Conservation (phyloP, 2,888 invertebrate genomes). For the Crossocerus cetratus region DNA sequence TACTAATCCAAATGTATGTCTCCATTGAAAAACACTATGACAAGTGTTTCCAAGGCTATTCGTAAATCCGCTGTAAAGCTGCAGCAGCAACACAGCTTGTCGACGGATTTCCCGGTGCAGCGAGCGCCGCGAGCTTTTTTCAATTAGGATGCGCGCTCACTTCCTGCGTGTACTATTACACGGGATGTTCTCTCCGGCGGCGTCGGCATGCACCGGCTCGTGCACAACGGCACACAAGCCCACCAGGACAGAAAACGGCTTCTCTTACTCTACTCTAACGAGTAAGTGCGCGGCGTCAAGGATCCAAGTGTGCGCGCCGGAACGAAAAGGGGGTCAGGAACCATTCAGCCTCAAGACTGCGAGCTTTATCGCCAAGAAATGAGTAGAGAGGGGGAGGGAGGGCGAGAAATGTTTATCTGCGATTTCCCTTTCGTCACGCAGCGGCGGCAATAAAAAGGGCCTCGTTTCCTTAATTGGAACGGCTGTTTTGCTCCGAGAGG, state of each 20-base stretch:
- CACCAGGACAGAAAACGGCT: too few species aligned
- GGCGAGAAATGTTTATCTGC: constrained; percentile 54
- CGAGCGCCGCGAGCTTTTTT: not conserved
- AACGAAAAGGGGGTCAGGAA: constrained; percentile 35
- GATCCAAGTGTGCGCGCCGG: not conserved
- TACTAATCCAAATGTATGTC: too few species aligned
- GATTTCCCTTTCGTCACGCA: constrained; percentile 51
- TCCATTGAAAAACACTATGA: too few species aligned
- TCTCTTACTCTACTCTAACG: not conserved
- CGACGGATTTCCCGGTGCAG: not conserved
- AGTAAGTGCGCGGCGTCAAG: constrained; percentile 7
- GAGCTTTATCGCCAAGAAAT: constrained; percentile 44
- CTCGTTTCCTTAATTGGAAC: constrained; percentile 60
- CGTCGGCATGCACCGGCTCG: not conserved
- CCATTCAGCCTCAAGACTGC: constrained; percentile 14
- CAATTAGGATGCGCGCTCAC: not conserved
- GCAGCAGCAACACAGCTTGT: too few species aligned
- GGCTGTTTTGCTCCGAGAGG: constrained; percentile 53
- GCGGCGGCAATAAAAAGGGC: constrained; percentile 52
- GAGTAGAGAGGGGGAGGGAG: constrained; percentile 26
- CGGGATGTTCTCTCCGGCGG: not conserved
- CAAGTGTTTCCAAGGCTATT: too few species aligned
- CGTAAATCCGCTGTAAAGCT: too few species aligned
- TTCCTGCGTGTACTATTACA: constrained; percentile 2
- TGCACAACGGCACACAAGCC: too few species aligned